Percentiles rank a stretch among this genome's conserved stretches.
Conservation (phyloP, 1,140 invertebrate species). For the Papilio polyxenes region DNA sequence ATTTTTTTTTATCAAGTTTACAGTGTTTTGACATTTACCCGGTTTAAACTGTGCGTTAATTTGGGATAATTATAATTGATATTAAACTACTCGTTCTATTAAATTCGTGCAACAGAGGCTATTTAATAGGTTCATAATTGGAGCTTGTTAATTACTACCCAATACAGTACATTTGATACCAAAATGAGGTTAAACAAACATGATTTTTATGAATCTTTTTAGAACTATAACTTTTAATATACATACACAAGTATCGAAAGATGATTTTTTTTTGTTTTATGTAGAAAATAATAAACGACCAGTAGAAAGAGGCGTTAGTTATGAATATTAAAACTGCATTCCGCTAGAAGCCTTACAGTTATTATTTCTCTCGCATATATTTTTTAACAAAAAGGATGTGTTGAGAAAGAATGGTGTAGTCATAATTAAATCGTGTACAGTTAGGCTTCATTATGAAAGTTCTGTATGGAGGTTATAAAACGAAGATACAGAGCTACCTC, state of each 20-base stretch:
- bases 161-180: not conserved
- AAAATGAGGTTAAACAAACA: not conserved
- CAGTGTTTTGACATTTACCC: not conserved
- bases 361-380: slow-evolving; percentile 7
- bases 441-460: slow-evolving; percentile 32
- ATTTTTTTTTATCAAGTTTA: not conserved
- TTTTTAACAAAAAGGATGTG: slow-evolving; percentile 26
- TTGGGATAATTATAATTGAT: not conserved
- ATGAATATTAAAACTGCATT: slow-evolving; percentile 9
- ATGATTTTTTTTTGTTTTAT: not conserved
- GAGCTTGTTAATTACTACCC: slow-evolving; percentile 30
- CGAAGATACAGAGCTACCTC: slow-evolving; percentile 27
- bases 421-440: slow-evolving; percentile 36
- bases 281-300: not conserved
- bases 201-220: not conserved
- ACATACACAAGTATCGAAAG: not conserved
- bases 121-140: not conserved
- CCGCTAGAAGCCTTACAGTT: not conserved
- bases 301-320: not conserved
- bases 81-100: not conserved
- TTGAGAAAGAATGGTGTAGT: slow-evolving; percentile 25
- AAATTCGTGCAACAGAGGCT: not conserved
- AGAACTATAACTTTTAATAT: not conserved
- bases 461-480: slow-evolving; percentile 19
- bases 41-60: not conserved